Evolutionary conservation across 2,888 invertebrate genomes (phyloP), one percentile per base, ranked within the genome.

Genomic region (Synanthedon vespiformis): DNA sequence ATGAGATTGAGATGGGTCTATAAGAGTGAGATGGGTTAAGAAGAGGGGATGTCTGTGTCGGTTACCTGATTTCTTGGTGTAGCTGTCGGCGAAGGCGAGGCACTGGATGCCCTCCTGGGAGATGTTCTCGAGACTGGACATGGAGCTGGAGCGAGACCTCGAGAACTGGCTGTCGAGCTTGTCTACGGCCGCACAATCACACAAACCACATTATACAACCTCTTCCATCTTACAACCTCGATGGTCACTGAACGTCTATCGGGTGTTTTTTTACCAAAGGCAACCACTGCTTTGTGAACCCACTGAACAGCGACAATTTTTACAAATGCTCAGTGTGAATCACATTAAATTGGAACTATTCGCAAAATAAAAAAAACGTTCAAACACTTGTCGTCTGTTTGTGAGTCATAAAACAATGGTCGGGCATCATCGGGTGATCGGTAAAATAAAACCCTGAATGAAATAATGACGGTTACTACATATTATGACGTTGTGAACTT

Each of bases 41-140:
- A 48, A 18, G 16, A 14, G 14, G 12, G 13, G 18, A 8, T 48
- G 11, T 48, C 5, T 8, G 44, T 2, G 44, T 6, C 27, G 8
- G 13, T 86, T 83, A 98, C 98, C 98, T 88, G 94, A 94, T 90
- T 96, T 97, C 86, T 94, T 95, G 58, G 95, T 94, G 85, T 95
- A 98, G 64, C 97, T 95, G 88, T 98, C 98, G 65, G 96, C 95
- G 88, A 98, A 98, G 66, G 94, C 94, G 85, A 99, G 92, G 89
- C 96, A 96, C 89, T 96, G 96, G 73, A 98, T 94, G 77, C 97
- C 94, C 89, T 98, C 98, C 68, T 95, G 94, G 72, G 95, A 94
- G 88, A 98, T 96, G 90, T 97, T 97, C 89, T 98, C 98, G 77
- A 98, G 90, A 84, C 97, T 98, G 73, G 97, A 97, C 94, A 97